Evolutionary conservation across 2,888 invertebrate genomes (phyloP).

Genomic region (Theretra japonica): DNA sequence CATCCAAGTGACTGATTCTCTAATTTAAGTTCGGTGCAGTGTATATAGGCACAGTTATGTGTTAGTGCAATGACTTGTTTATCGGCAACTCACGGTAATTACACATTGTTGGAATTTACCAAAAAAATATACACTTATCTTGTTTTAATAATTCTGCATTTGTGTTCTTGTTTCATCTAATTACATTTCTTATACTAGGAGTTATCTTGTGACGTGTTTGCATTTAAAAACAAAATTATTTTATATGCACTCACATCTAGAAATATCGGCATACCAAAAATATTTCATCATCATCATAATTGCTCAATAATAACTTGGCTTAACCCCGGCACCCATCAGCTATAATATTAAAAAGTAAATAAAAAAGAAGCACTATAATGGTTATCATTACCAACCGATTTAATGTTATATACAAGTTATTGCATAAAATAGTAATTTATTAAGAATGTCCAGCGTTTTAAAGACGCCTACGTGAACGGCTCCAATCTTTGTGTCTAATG

Average conservation of each 20-base stretch:
- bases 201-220: too few relatives aligned
- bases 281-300: too few relatives aligned
- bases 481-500: constrained; percentile 58
- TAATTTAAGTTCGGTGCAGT: constrained; percentile 46
- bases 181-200: too few relatives aligned
- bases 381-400: background rate
- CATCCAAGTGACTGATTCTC: constrained; percentile 58
- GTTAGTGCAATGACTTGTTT: constrained; percentile 39
- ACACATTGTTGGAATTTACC: background rate
- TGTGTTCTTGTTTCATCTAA: background rate
- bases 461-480: constrained; percentile 49
- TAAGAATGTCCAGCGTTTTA: constrained; percentile 5
- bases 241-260: too few relatives aligned
- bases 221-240: too few relatives aligned
- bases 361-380: background rate
- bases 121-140: background rate
- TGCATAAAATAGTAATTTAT: background rate
- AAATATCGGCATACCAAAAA: too few relatives aligned
- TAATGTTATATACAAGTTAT: background rate
- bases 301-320: background rate
- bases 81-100: background rate
- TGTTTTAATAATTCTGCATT: background rate
- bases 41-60: constrained; percentile 38
- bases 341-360: background rate
- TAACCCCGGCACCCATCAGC: background rate